These are phyloP conservation scores for Anniella stebbinsi DNA, from an alignment of 2,797 vertebrate species.

Conservation along the genomic window DNA sequence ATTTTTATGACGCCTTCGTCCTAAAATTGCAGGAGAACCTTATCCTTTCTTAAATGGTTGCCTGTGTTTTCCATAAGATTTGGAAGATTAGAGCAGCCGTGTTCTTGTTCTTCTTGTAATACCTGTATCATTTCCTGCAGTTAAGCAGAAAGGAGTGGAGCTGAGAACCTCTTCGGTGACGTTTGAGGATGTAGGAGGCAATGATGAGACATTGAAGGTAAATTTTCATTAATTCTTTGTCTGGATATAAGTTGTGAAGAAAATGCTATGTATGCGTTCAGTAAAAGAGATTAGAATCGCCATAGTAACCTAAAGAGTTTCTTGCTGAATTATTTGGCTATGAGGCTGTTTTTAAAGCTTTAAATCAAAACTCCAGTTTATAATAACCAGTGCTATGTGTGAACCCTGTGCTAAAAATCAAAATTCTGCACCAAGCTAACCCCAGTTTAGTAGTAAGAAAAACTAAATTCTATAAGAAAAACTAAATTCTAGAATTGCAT, in stretches of 20 bases:
- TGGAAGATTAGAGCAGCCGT: fast-evolving
- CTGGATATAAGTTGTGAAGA: neutral
- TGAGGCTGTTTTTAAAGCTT: neutral
- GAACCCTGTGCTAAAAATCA: neutral
- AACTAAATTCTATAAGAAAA: neutral
- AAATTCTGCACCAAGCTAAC: neutral
- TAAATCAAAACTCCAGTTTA: neutral
- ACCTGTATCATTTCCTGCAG: slow-evolving; percentile 67
- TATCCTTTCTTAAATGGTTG: neutral
- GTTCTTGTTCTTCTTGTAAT: neutral
- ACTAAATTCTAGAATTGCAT: neutral
- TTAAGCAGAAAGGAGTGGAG: slow-evolving; percentile 78
- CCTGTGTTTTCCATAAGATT: neutral
- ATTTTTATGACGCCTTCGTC: neutral
- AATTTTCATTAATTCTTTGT: slow-evolving; percentile 42
- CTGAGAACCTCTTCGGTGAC: slow-evolving; percentile 85
- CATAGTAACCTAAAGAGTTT: neutral
- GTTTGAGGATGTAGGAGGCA: slow-evolving; percentile 94
- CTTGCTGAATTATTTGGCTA: neutral
- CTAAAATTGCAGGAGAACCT: neutral
- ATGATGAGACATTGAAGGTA: slow-evolving; percentile 89
- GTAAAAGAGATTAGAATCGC: neutral
- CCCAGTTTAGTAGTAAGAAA: neutral
- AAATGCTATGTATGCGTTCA: neutral
- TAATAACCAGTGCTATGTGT: neutral